phyloP scores from a whole-genome alignment of 2,888 invertebrate genomes.

The Sinotaia quadrata region DNA sequence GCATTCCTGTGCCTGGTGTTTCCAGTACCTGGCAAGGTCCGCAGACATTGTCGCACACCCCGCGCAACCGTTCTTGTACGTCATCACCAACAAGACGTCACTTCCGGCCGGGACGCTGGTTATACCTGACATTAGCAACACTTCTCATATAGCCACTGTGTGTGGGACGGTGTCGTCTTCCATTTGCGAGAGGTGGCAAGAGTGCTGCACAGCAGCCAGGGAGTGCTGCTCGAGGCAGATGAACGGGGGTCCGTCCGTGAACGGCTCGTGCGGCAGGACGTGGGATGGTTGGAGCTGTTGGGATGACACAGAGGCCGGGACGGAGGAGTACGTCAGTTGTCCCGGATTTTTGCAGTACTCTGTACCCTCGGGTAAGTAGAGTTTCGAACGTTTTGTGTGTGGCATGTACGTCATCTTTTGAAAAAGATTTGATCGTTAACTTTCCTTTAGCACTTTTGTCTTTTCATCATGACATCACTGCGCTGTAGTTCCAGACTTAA shows the following conservation, averaged over 20 bases:
- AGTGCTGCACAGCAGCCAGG: conserved; percentile 50
- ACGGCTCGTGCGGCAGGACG: conserved; percentile 52
- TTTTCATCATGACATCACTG: too few species aligned
- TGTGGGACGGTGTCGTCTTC: conserved; percentile 46
- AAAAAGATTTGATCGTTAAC: too few species aligned
- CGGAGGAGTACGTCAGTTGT: conserved; percentile 43
- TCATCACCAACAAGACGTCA: conserved; percentile 33
- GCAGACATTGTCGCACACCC: conserved; percentile 29
- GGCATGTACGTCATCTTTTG: not conserved
- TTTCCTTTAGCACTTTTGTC: too few species aligned
- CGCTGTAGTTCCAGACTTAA: too few species aligned
- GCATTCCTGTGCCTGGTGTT: conserved; percentile 53
- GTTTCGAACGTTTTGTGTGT: not conserved
- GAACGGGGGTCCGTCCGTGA: conserved; percentile 19
- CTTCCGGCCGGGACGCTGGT: conserved; percentile 30
- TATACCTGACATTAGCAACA: conserved; percentile 40
- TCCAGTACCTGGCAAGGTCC: conserved; percentile 45
- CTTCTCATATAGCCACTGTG: conserved; percentile 31
- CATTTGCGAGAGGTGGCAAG: conserved; percentile 51
- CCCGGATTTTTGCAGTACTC: conserved; percentile 51
- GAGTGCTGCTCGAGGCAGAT: conserved; percentile 50
- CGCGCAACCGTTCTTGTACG: conserved; percentile 27
- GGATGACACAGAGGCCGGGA: conserved; percentile 47
- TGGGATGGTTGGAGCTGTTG: conserved; percentile 65
- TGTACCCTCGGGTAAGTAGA: conserved; percentile 47